Conservation (phyloP, 2,797 vertebrate genomes). For the Chaetodon trifasciatus region DNA sequence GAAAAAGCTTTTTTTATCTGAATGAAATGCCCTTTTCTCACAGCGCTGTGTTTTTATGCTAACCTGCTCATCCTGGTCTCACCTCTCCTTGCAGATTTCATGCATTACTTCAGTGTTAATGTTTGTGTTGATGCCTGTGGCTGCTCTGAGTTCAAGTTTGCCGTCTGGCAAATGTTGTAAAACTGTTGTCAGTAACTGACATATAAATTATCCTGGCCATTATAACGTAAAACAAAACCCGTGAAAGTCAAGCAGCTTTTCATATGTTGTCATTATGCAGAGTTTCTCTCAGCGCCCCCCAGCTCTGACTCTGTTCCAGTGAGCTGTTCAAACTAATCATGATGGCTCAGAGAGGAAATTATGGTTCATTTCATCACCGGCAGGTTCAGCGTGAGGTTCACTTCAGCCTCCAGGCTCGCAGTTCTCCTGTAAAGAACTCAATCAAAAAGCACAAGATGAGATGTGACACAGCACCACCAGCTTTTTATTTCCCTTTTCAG, state of each 20-base stretch:
- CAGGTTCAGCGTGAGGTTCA: neutral
- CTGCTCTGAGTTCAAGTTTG: too few relatives aligned
- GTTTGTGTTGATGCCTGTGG: too few relatives aligned
- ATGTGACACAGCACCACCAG: slow-evolving; percentile 2
- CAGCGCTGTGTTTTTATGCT: too few relatives aligned
- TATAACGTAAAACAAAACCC: neutral
- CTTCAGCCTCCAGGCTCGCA: neutral
- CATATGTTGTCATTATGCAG: neutral
- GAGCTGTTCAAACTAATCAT: slow-evolving; percentile 20
- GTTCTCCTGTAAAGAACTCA: neutral
- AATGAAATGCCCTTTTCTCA: too few relatives aligned
- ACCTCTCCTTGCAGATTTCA: too few relatives aligned
- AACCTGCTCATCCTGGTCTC: too few relatives aligned
- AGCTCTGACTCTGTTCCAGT: neutral
- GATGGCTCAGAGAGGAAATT: slow-evolving; percentile 23
- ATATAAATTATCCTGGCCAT: neutral
- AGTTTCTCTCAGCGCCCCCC: neutral
- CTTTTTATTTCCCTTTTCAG: slow-evolving; percentile 11
- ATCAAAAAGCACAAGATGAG: slow-evolving; percentile 4
- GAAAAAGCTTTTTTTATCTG: too few relatives aligned
- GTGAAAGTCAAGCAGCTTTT: too few relatives aligned
- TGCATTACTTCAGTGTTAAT: too few relatives aligned
- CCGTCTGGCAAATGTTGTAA: too few relatives aligned
- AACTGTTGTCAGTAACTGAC: too few relatives aligned
- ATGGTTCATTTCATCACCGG: slow-evolving; percentile 1